Conservation (phyloP, 1,140 invertebrate species). For the Asobara japonica region DNA sequence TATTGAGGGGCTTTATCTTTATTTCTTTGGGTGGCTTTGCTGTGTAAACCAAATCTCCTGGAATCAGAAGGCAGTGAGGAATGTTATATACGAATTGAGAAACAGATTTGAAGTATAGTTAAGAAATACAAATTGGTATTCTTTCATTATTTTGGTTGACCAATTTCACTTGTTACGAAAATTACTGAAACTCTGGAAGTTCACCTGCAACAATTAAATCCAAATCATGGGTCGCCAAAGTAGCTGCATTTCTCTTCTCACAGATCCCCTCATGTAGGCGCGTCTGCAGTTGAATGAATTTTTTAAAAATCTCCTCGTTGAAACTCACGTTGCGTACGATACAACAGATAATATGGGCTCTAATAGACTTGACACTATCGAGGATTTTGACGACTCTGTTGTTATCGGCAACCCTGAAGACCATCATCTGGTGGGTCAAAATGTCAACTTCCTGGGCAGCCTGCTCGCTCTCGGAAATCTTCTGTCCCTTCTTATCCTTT, state of each 20-base stretch:
- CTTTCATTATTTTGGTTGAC: no score
- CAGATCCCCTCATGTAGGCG: constrained; percentile 83
- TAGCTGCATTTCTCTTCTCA: constrained; percentile 79
- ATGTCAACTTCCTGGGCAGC: constrained; percentile 42
- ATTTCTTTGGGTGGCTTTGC: constrained; percentile 72
- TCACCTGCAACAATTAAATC: constrained; percentile 70
- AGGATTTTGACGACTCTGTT: constrained; percentile 68
- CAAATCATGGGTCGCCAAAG: constrained; percentile 86
- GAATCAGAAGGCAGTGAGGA: constrained; percentile 28
- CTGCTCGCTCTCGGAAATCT: constrained; percentile 51
- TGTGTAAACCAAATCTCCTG: constrained; percentile 74
- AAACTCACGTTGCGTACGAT: constrained; percentile 76
- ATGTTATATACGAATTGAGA: no score
- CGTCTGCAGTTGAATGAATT: constrained; percentile 84
- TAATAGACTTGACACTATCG: constrained; percentile 69
- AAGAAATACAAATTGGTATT: no score
- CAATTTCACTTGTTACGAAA: no score
- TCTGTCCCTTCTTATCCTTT: constrained; percentile 67
- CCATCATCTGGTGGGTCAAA: constrained; percentile 54
- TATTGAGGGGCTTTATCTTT: constrained; percentile 74
- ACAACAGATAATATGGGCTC: constrained; percentile 80
- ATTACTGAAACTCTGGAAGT: background rate
- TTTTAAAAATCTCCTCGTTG: constrained; percentile 74
- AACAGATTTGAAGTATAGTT: no score
- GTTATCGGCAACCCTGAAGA: constrained; percentile 70